phyloP scores from a whole-genome alignment of 2,113 vertebrate species.

The Camelus dromedarius region DNA sequence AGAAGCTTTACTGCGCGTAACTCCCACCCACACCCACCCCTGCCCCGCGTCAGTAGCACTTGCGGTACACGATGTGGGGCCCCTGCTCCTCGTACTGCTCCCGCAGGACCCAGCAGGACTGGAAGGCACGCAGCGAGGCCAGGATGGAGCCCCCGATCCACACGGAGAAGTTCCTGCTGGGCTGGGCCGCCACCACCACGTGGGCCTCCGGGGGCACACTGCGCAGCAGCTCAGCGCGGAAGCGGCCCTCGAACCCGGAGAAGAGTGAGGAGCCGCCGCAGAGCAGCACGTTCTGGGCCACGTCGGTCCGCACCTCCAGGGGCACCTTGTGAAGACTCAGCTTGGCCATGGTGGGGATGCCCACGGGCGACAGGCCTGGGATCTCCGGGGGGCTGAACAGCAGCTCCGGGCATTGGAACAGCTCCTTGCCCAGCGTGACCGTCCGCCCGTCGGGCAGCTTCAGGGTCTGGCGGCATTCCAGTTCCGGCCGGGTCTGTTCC shows the following conservation, averaged over 20 bases:
- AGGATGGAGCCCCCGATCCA: slow-evolving; percentile 85
- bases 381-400: slow-evolving; percentile 74
- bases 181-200: slow-evolving; percentile 58
- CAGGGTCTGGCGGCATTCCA: slow-evolving; percentile 4
- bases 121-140: slow-evolving; percentile 81
- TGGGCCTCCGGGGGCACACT: neutral
- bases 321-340: slow-evolving; percentile 73
- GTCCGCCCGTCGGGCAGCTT: slow-evolving; percentile 77
- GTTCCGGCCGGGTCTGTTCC: neutral
- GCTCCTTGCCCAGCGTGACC: slow-evolving; percentile 74
- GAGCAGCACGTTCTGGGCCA: slow-evolving; percentile 78
- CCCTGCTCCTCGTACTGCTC: slow-evolving; percentile 82
- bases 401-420: slow-evolving; percentile 81
- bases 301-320: neutral
- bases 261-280: slow-evolving; percentile 83
- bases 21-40: fast-evolving
- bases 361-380: slow-evolving; percentile 55
- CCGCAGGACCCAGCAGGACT: slow-evolving; percentile 81
- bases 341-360: slow-evolving; percentile 74
- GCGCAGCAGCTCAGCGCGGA: slow-evolving; percentile 67
- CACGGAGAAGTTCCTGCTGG: slow-evolving; percentile 63
- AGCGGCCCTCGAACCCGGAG: slow-evolving; percentile 67
- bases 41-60: slow-evolving; percentile 71
- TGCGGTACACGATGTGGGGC: slow-evolving; percentile 78
- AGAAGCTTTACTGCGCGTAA: slow-evolving; percentile 59